Evolutionary conservation across 2,888 invertebrate species (phyloP).

Genomic region (Cataglyphis rosenhaueri): DNA sequence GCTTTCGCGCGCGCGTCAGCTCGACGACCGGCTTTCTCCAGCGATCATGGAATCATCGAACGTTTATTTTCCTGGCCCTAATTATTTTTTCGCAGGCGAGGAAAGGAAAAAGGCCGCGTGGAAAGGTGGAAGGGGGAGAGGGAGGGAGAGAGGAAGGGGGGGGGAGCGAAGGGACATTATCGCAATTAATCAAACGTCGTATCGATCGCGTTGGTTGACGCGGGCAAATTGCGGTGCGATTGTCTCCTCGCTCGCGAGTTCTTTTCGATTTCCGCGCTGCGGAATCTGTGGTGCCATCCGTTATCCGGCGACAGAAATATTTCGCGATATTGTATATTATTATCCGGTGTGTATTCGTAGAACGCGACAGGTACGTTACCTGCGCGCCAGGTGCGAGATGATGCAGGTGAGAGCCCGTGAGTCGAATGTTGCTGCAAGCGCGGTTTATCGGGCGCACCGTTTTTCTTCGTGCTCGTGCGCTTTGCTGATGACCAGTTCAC

Average conservation of each 20-base stretch:
- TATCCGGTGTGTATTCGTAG: not conserved
- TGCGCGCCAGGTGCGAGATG: conserved; percentile 30
- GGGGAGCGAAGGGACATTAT: conserved; percentile 2
- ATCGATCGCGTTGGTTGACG: conserved; percentile 32
- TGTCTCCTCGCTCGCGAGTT: not conserved
- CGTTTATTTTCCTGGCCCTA: conserved; percentile 18
- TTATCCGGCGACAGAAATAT: conserved; percentile 47
- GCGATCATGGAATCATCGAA: conserved; percentile 21
- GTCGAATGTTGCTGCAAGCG: not conserved
- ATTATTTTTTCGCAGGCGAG: not conserved
- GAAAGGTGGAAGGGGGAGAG: no score
- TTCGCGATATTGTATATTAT: conserved; percentile 6
- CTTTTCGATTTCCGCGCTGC: not conserved
- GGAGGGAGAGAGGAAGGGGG: no score
- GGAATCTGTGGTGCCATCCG: conserved; percentile 69
- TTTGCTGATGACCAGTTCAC: conserved; percentile 8
- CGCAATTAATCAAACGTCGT: conserved; percentile 53
- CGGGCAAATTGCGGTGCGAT: conserved; percentile 51
- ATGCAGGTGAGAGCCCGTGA: not conserved
- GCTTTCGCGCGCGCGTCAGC: conserved; percentile 4
- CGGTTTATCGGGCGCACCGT: conserved; percentile 7
- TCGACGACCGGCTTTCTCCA: conserved; percentile 5
- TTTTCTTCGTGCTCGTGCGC: not conserved
- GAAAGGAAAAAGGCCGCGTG: not conserved
- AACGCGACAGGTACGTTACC: conserved; percentile 6